Evolutionary conservation across 2,888 invertebrate species (phyloP).

Genomic region (Agrotis segetum): DNA sequence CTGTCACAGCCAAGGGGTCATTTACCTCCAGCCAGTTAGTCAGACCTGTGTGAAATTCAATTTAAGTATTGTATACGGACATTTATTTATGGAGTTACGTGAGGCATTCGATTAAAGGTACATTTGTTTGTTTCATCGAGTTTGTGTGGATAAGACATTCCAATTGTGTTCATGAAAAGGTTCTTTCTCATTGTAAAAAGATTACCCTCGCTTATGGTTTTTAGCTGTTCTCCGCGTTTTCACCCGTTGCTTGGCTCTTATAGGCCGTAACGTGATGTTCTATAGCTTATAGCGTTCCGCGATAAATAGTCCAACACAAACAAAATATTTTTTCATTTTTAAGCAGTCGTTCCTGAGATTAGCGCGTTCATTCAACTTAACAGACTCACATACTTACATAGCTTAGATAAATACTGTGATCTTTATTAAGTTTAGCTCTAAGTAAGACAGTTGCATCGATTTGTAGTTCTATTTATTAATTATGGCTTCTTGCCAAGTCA

Average conservation of each 20-base stretch:
- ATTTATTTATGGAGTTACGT: conserved; percentile 27
- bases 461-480: conserved; percentile 59
- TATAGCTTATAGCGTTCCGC: too few species aligned
- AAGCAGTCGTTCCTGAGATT: too few species aligned
- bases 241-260: too few species aligned
- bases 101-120: conserved; percentile 12
- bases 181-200: conserved; percentile 5
- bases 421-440: conserved; percentile 27
- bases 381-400: conserved; percentile 25
- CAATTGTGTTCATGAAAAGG: conserved; percentile 20
- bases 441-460: conserved; percentile 47
- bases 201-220: neutral
- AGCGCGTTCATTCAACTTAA: too few species aligned
- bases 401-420: conserved; percentile 19
- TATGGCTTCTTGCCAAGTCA: conserved; percentile 71
- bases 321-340: too few species aligned
- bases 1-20: conserved; percentile 61
- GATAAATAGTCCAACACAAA: too few species aligned
- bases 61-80: conserved; percentile 29
- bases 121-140: conserved; percentile 24
- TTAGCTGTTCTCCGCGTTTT: too few species aligned
- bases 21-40: conserved; percentile 59
- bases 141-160: neutral
- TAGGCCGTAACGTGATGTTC: too few species aligned
- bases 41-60: conserved; percentile 33